Base-by-base conservation (phyloP, 2,888 invertebrate genomes). In the Phyllotreta cruciferae region DNA sequence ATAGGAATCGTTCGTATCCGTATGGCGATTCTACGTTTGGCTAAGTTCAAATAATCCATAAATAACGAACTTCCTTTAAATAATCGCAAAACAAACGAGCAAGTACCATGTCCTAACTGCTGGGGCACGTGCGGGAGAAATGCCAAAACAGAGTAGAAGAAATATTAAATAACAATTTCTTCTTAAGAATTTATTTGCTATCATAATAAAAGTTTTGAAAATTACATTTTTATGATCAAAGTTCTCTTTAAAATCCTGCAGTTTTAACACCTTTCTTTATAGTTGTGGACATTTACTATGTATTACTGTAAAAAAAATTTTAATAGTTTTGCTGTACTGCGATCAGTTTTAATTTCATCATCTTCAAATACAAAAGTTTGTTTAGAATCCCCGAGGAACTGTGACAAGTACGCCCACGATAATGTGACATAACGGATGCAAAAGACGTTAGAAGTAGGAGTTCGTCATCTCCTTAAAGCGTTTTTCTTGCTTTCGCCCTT, bases 11-110 rank as follows among this genome's bases (percentile, higher is more conserved):
- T 35, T 45, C 57, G 68, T 45, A 60, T 60, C 47, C 66, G 35
- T 54, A 53, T 54, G 53, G 56, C 45, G 57, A 42, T 60, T 66
- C 56, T 65, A 64, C 64, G 68, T 71, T 71, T 69, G 69, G 70
- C 69, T 65, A 69, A 70, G 73, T 71, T 73, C 73, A 73, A 71
- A 70, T 70, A 70, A 70, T 70, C 70, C 71, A 71, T 73, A 73
- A 73, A 73, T 71, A 73, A 71, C 69, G 39, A 52, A 70, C 72
- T 72, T 72, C 72, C 72, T 72, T 68, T 62, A 56, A 56, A 63
- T 60, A 62, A 66, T 56, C 50, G 62, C 56, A 62, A 58, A 52
- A 56, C 62, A 14, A 58, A 41, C 35, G 24, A 13, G 38, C n/a
- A 60, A 44, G 53, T 37, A 50, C 35, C 8, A 47, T 34, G 13